Percentiles rank a stretch among this genome's conserved stretches.
Evolutionary conservation across 2,797 vertebrate species (phyloP).

Genomic region (Petrocephalus sullivani): DNA sequence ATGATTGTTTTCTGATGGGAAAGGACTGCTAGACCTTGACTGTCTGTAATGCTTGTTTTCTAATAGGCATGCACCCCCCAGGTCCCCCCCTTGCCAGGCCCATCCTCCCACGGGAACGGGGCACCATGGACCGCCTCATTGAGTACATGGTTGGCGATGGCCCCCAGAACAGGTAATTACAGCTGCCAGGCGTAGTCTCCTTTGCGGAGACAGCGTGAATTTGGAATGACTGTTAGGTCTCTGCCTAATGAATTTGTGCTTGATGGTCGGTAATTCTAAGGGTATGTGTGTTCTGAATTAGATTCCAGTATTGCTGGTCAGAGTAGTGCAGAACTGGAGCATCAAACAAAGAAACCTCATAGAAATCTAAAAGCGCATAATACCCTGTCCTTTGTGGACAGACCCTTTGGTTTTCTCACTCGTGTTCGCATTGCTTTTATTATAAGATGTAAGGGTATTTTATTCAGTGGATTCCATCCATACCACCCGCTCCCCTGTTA

Average conservation of each 20-base stretch:
- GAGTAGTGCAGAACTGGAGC: not conserved
- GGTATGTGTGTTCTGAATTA: not conserved
- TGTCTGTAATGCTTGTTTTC: conserved; percentile 28
- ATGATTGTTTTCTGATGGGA: conserved; percentile 24
- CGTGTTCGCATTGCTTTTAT: not conserved
- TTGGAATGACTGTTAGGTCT: not conserved
- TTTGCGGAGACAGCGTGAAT: not conserved
- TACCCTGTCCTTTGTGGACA: not conserved
- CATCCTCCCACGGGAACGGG: conserved; percentile 84
- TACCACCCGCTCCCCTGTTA: not conserved
- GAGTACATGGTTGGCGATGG: conserved; percentile 97
- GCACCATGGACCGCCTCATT: conserved; percentile 85
- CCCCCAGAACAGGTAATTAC: conserved; percentile 89
- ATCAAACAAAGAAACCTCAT: not conserved
- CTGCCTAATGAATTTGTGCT: not conserved
- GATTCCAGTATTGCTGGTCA: not conserved
- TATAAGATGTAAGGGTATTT: not conserved
- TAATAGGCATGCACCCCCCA: conserved; percentile 88
- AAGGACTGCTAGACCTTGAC: conserved; percentile 15
- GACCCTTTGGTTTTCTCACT: not conserved
- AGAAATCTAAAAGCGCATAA: not conserved
- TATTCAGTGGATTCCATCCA: not conserved
- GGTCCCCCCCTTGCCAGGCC: conserved; percentile 92
- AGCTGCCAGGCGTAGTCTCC: not conserved
- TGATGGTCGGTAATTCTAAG: not conserved